Evolutionary conservation across 2,797 vertebrate genomes (phyloP).

Genomic region (Pyrrhura leucotis): DNA sequence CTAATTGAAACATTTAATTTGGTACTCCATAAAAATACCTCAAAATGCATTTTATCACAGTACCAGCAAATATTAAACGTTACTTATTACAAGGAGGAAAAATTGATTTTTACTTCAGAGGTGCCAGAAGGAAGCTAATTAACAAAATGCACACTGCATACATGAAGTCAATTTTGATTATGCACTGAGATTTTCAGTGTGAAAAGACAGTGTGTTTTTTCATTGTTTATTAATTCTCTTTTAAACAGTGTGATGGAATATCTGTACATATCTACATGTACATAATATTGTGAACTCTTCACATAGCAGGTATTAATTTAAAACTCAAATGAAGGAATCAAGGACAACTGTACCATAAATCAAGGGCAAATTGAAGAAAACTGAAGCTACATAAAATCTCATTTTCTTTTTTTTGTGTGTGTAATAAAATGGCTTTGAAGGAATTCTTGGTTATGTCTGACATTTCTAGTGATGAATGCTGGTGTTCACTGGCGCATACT

Average conservation of each 20-base stretch:
- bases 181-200: neutral
- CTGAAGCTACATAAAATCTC: neutral
- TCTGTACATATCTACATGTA: neutral
- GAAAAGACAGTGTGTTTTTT: neutral
- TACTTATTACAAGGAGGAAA: constrained; percentile 32
- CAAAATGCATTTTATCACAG: constrained; percentile 1
- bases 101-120: constrained; percentile 45
- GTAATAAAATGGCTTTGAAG: constrained; percentile 45
- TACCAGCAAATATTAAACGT: constrained; percentile 47
- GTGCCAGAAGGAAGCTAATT: constrained; percentile 47
- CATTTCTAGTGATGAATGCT: constrained; percentile 71
- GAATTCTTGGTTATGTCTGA: constrained; percentile 49
- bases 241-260: neutral
- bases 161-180: constrained; percentile 10
- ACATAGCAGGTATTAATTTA: neutral
- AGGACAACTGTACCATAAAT: constrained; percentile 24
- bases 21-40: constrained; percentile 51
- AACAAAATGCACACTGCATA: constrained; percentile 9
- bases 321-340: constrained; percentile 11
- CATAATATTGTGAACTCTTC: neutral
- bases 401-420: neutral
- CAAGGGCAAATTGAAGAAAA: constrained; percentile 23
- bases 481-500: constrained; percentile 53
- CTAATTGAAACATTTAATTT: constrained; percentile 70
- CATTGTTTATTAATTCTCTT: constrained; percentile 9